Evolutionary conservation across 2,113 vertebrate species (phyloP), one percentile per base, ranked within the genome.

Genomic region (Cebus imitator): DNA sequence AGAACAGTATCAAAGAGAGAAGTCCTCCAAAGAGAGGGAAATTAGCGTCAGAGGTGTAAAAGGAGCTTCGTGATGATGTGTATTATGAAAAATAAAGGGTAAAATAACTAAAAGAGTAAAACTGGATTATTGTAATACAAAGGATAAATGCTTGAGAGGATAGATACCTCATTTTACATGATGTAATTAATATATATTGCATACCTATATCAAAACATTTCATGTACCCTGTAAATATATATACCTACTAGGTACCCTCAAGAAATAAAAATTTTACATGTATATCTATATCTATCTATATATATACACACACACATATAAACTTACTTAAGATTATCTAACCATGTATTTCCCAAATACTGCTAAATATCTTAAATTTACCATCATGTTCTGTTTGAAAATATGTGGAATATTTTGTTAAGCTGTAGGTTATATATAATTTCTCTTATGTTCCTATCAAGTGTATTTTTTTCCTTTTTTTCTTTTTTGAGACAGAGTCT

Each of bases 21-120:
- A 61, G 30, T 72, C 23, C 25, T 90, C 61, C 81, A 92, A 86
- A 52, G 52, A 95, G 64, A 90, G n/a, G 82, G 50, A 95, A 58
- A 45, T 13, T 83, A 92, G 76, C 23, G 8, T 40, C 55, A 85
- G 40, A 50, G 27, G 37, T 81, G 50, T 58, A 45, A 93, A 66
- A 48, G 55, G n/a, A 82, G 16, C 21, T 45, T 79, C 30, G 14
- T 57, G 20, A 76, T 40, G 78, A 43, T 32, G 37, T 27, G 20
- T 45, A 27, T 94, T 76, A 52, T 27, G 14, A 20, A 52, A 97
- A 70, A 83, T 80, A 86, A 97, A 94, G 14, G 23, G 35, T 32
- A 64, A 64, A 30, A 30, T 32, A 30, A 64, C 27, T 30, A 27
- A 64, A 64, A 30, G 27, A 32, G 27, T 30, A 32, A 12, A 64